phyloP scores from a whole-genome alignment of 2,113 vertebrate genomes.

The Hippotragus niger region DNA sequence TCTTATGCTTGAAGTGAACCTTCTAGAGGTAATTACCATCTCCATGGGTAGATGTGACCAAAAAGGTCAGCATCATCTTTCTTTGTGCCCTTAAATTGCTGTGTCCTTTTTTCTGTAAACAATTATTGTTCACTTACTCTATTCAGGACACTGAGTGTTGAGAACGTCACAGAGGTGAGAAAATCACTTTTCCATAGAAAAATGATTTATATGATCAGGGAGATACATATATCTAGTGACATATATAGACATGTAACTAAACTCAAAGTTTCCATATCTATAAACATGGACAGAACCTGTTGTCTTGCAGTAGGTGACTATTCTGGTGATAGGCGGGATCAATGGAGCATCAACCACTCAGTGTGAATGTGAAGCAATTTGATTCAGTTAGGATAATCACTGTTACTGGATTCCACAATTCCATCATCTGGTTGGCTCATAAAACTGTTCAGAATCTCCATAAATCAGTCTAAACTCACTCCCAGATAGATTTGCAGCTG shows the following conservation, averaged over 20 bases:
- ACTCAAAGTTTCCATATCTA: not conserved
- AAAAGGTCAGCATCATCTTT: not conserved
- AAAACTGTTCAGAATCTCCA: constrained; percentile 6
- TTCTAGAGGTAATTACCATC: not conserved
- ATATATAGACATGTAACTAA: not conserved
- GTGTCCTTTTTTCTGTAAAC: not conserved
- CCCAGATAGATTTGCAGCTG: not conserved
- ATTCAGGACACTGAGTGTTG: not conserved
- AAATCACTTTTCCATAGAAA: not conserved
- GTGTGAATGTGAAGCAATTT: not conserved
- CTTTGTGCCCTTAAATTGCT: not conserved
- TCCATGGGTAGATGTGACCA: not conserved
- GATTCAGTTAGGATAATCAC: not conserved
- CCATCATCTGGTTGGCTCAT: constrained; percentile 11
- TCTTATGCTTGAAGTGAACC: not conserved
- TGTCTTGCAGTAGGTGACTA: not conserved
- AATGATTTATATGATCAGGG: not conserved
- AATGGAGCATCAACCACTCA: not conserved
- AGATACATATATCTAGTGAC: not conserved
- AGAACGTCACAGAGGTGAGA: not conserved
- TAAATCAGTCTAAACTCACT: constrained; percentile 8
- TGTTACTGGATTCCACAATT: not conserved
- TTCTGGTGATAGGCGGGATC: not conserved
- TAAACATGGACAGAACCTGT: not conserved
- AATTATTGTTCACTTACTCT: not conserved